Evolutionary conservation across 2,888 invertebrate species (phyloP).

Genomic region (Polietes domitor): DNA sequence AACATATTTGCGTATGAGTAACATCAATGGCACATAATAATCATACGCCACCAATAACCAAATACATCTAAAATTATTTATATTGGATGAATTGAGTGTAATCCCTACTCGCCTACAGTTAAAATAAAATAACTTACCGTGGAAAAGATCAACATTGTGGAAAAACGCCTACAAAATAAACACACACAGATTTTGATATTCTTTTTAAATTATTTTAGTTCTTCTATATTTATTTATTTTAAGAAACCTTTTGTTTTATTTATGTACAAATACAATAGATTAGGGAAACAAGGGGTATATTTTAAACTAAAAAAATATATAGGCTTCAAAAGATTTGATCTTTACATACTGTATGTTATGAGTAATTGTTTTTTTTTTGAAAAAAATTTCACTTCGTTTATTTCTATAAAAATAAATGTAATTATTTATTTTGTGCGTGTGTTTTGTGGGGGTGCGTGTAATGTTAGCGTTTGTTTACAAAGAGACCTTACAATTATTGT

Average conservation of each 20-base stretch:
- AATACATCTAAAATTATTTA: too few species aligned
- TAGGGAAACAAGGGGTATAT: constrained; percentile 7
- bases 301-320: constrained; percentile 3
- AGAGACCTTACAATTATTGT: constrained; percentile 19
- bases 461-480: constrained; percentile 22
- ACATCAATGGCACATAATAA: too few species aligned
- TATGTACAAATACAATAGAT: constrained; percentile 30
- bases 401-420: constrained; percentile 19
- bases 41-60: too few species aligned
- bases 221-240: background rate
- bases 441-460: background rate
- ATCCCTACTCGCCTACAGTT: too few species aligned
- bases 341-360: constrained; percentile 22
- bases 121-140: too few species aligned
- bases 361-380: constrained; percentile 10
- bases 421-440: constrained; percentile 1
- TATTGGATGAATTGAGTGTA: too few species aligned
- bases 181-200: too few species aligned
- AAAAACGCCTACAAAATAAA: too few species aligned
- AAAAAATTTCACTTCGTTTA: background rate
- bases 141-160: too few species aligned
- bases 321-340: constrained; percentile 29
- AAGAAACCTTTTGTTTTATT: constrained; percentile 4
- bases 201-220: constrained; percentile 6
- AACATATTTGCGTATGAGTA: too few species aligned